phyloP scores from a whole-genome alignment of 2,113 vertebrate species.

The Eudyptes chrysolophus region DNA sequence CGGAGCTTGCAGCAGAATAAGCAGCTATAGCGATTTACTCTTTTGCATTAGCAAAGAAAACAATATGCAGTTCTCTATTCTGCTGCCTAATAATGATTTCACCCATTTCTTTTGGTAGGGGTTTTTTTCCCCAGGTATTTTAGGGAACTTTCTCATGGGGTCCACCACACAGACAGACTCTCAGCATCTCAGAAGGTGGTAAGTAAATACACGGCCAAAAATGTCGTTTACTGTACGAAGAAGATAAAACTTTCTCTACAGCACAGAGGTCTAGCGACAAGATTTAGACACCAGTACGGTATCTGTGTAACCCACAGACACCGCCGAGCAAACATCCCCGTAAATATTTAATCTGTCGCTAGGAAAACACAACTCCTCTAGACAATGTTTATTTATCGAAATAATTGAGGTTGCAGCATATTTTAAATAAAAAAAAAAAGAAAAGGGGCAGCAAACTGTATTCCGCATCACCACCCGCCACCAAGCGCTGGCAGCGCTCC shows the following conservation, averaged over 20 bases:
- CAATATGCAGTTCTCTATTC: not conserved
- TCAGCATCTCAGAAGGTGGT: constrained; percentile 30
- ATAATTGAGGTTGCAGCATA: not conserved
- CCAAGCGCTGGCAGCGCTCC: constrained; percentile 32
- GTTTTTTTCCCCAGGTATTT: not conserved
- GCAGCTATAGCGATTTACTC: not conserved
- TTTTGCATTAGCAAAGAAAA: not conserved
- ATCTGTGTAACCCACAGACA: not conserved
- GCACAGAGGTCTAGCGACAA: constrained; percentile 26
- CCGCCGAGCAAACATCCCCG: not conserved
- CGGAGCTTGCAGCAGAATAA: not conserved
- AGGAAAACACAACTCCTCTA: constrained; percentile 9
- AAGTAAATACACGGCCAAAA: constrained; percentile 58
- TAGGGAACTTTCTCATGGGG: constrained; percentile 52
- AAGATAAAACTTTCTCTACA: constrained; percentile 73
- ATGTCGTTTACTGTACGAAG: constrained; percentile 23
- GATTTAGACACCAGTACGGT: not conserved
- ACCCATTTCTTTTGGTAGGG: not conserved
- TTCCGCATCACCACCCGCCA: constrained; percentile 53
- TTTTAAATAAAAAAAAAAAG: not conserved
- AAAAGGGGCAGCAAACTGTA: not conserved
- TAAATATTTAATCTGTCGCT: not conserved
- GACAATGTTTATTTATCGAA: constrained; percentile 34
- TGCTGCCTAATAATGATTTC: not conserved
- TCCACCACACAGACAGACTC: not conserved